A percentile compares a stretch with the other conserved stretches of the same genome.
Conservation (phyloP, 2,888 invertebrate genomes). For the Eristalinus sepulchralis region DNA sequence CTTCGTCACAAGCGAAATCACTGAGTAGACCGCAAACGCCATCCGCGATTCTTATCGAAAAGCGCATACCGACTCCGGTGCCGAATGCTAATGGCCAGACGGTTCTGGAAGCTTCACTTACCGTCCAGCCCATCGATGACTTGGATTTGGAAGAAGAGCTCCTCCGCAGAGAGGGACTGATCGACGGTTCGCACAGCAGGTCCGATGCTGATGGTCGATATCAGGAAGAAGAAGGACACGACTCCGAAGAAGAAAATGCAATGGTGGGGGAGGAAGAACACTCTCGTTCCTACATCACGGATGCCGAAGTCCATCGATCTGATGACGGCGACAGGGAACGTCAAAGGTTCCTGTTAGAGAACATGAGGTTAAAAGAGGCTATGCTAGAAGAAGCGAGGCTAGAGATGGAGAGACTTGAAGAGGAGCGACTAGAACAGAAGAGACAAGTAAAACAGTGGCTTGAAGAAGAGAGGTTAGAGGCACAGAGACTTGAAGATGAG, state of each 20-base stretch:
- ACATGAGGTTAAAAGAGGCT: constrained; percentile 7
- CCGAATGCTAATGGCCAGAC: constrained; percentile 84
- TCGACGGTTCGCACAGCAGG: constrained; percentile 65
- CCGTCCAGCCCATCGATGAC: constrained; percentile 85
- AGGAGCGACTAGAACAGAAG: constrained; percentile 49
- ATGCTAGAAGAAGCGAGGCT: constrained; percentile 8
- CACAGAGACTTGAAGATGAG: constrained; percentile 32
- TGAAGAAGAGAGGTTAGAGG: constrained; percentile 2
- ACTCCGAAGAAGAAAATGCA: constrained; percentile 61
- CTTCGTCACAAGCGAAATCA: constrained; percentile 83
- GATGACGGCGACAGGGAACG: constrained; percentile 75
- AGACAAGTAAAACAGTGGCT: neutral
- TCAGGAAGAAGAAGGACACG: constrained; percentile 70
- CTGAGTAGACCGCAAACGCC: constrained; percentile 84
- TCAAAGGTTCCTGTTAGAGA: constrained; percentile 37
- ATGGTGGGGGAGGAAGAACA: constrained; percentile 75
- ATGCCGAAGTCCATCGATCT: constrained; percentile 74
- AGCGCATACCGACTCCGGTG: constrained; percentile 84
- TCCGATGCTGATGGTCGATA: constrained; percentile 71
- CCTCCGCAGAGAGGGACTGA: constrained; percentile 66
- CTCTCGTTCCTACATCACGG: constrained; percentile 76
- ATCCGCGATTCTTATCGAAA: constrained; percentile 84
- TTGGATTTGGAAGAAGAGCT: constrained; percentile 79
- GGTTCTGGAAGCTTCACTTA: constrained; percentile 84
- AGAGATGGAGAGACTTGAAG: constrained; percentile 2